Evolutionary conservation across 2,113 vertebrate genomes (phyloP), one percentile per base, ranked within the genome.

Genomic region (Notothenia rossii): DNA sequence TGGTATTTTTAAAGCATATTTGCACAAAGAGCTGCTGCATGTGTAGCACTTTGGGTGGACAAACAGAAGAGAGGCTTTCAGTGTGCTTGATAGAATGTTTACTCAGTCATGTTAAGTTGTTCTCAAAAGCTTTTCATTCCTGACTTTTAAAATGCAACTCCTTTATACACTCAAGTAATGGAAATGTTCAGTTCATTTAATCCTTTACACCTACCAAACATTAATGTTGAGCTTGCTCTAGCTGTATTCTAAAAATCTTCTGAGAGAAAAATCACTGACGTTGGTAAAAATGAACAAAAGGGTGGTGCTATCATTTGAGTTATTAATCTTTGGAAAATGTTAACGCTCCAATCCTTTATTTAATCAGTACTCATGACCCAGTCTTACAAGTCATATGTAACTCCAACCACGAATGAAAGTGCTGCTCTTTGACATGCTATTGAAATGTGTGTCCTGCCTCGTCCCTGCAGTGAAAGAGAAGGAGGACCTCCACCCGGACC

Each of bases 381-480:
- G 20, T 25, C 2, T 15, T 51, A 50, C 12, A 62, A 69, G 14
- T 25, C 22, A 72, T 51, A 63, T 48, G 14, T 29, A n/a, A 64
- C 60, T 68, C 43, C 56, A 50, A 64, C 20, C 53, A 12, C 49
- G 49, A 59, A 74, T 79, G 46, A 73, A 86, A 79, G 72, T 2
- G 58, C 13, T 71, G 58, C 53, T 66, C 7, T 78, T 50, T 55
- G 29, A 72, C 62, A 9, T 46, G n/a, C 13, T 20, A 29, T 78
- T 85, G 40, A 86, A 74, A 79, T 75, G 10, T 25, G 22, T 83
- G 12, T 76, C 22, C 46, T 78, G 22, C 11, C 13, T 48, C 22
- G 11, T 22, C 53, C 79, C 77, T 91, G 72, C 92, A 99, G 98
- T 98, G 86, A 99, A 99, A 93, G 97, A 96, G 91, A 98, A 97